phyloP scores from a whole-genome alignment of 2,797 vertebrate genomes.

The Pantherophis alleghaniensis region DNA sequence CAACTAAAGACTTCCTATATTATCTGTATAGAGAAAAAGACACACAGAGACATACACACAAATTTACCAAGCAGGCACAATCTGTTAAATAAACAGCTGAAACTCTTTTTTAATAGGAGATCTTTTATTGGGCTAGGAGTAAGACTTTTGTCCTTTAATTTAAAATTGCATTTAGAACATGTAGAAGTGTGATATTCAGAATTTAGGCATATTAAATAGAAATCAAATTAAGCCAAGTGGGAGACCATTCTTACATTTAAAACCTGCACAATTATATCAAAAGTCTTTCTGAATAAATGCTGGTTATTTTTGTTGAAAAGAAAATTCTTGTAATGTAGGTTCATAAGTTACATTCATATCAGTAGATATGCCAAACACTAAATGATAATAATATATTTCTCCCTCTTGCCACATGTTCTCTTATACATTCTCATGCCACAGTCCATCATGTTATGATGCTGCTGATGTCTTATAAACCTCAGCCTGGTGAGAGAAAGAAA shows the following conservation, averaged over 20 bases:
- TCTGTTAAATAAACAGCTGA: not conserved
- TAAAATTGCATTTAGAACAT: not conserved
- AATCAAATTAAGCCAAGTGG: slow-evolving; percentile 17
- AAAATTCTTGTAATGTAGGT: not conserved
- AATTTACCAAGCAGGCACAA: not conserved
- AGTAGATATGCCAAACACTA: not conserved
- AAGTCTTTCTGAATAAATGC: not conserved
- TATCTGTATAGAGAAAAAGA: not conserved
- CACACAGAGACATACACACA: not conserved
- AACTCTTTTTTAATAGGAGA: not conserved
- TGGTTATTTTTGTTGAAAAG: not conserved
- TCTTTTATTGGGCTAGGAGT: not conserved
- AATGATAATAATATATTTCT: not conserved
- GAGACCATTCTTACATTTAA: not conserved
- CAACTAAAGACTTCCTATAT: not conserved
- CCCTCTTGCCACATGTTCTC: not conserved
- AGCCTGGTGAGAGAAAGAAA: slow-evolving; percentile 53
- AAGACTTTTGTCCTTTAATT: not conserved
- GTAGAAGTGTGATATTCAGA: not conserved
- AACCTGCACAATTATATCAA: not conserved
- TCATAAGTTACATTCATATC: not conserved
- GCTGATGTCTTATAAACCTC: slow-evolving; percentile 50
- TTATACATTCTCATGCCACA: not conserved
- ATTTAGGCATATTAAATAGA: slow-evolving; percentile 1
- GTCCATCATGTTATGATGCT: slow-evolving; percentile 30